Base-by-base conservation (phyloP, 2,113 vertebrate genomes). In the Pyrgilauda ruficollis region DNA sequence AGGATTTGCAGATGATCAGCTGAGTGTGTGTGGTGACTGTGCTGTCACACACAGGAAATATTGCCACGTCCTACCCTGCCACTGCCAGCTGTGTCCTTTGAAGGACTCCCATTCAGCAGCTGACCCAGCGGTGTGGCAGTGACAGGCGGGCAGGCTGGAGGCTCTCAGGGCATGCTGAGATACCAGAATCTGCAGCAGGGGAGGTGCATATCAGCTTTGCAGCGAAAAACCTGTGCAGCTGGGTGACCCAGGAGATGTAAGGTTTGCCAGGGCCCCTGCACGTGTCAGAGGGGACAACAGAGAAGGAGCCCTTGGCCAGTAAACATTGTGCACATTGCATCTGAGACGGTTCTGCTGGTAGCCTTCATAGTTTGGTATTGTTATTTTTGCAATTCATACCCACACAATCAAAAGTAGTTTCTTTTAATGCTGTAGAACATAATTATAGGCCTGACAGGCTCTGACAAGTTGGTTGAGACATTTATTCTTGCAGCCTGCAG, bases 381-480 rank as follows among this genome's bases (percentile, higher is more conserved):
- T 87, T 97, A 67, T 59, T 96, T 95, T 67, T 84, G 61, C 35
- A 93, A 15, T 74, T 31, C 13, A 4, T 95, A 76, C 50, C 81
- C 84, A 87, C 90, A 95, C 62, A 84, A 72, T 88, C 50, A 87
- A 83, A 89, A 93, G 82, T 84, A 85, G 61, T 83, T 97, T 90
- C 92, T 94, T 70, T 96, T 95, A 95, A 89, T 80, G 80, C 74
- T 20, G 11, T 35, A 63, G 85, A 96, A 67, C 76, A 41, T 96
- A 97, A 96, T 96, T 97, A 94, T 90, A 97, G 96, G 92, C 86
- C 84, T 97, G 97, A 96, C 93, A 94, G 88, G 86, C 93, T 95
- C 84, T 96, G 90, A 96, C 84, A 95, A 92, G 95, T 91, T 96
- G 90, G 86, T 87, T 69, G 96, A 95, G 93, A 95, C 24, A 1